Evolutionary conservation across 53 echinoderm and acorn worm species (phyloP).

Genomic region (Holothuria scabra): DNA sequence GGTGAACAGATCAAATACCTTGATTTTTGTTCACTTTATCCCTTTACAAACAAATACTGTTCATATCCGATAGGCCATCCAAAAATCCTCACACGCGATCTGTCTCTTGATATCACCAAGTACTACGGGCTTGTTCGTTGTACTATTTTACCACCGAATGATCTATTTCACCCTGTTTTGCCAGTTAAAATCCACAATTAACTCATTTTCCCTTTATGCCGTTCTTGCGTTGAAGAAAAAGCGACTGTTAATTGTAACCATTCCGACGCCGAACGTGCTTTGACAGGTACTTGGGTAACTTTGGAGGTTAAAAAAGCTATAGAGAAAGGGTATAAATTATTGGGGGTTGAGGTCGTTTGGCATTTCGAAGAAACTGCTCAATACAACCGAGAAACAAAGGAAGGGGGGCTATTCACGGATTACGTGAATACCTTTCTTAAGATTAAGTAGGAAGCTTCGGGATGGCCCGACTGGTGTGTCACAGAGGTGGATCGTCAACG

Average conservation of each 20-base stretch:
- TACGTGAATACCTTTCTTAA: constrained; percentile 74
- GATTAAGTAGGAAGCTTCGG: constrained; percentile 71
- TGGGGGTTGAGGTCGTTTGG: constrained; percentile 63
- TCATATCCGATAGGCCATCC: constrained; percentile 63
- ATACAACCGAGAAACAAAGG: constrained; percentile 34
- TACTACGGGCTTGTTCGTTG: constrained; percentile 69
- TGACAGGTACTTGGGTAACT: constrained; percentile 57
- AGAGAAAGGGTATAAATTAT: constrained; percentile 47
- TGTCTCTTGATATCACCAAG: background rate
- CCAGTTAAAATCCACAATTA: constrained; percentile 51
- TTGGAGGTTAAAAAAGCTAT: constrained; percentile 60
- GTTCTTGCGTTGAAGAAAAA: constrained; percentile 52
- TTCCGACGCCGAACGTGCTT: background rate
- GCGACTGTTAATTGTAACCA: constrained; percentile 55
- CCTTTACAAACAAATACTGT: constrained; percentile 61
- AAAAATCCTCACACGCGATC: constrained; percentile 30
- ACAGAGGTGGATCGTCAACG: too few relatives aligned
- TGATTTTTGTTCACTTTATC: constrained; percentile 67
- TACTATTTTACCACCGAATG: constrained; percentile 48
- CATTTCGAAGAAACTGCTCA: constrained; percentile 50
- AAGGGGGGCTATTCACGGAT: constrained; percentile 45
- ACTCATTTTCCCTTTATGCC: constrained; percentile 62
- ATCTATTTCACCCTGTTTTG: constrained; percentile 59
- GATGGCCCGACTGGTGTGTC: constrained; percentile 74
- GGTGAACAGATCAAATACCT: constrained; percentile 62